Conservation (phyloP, 2,113 vertebrate species). For the Podocnemis expansa region DNA sequence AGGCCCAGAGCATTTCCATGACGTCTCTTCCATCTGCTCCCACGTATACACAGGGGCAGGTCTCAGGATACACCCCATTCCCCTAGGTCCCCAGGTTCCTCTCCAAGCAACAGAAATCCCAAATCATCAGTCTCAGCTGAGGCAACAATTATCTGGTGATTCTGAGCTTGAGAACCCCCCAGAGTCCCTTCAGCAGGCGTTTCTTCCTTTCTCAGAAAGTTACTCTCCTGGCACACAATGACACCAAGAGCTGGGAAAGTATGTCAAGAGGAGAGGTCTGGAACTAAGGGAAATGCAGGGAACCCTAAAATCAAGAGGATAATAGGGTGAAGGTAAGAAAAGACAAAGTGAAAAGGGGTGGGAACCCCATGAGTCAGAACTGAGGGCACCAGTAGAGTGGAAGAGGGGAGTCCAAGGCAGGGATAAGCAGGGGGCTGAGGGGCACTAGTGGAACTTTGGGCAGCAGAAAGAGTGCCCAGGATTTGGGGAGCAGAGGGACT, state of each 20-base stretch:
- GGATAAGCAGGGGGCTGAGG: no score
- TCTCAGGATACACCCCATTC: neutral
- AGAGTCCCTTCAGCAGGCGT: neutral
- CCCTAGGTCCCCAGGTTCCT: neutral
- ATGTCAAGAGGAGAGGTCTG: constrained; percentile 61
- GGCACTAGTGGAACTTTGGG: no score
- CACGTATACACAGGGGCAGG: neutral
- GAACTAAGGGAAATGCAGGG: constrained; percentile 11
- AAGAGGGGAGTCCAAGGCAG: no score
- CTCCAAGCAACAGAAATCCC: neutral
- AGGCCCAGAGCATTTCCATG: constrained; percentile 75
- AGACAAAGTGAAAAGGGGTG: neutral
- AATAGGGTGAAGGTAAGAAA: neutral
- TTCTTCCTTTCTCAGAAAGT: constrained; percentile 3
- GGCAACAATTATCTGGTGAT: neutral
- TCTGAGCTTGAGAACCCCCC: neutral
- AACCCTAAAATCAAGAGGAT: neutral
- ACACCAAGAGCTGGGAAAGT: constrained; percentile 35
- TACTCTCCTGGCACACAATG: neutral
- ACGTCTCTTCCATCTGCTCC: constrained; percentile 75
- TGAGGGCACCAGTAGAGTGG: neutral
- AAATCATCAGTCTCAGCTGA: neutral
- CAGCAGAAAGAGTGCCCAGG: neutral
- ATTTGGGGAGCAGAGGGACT: neutral
- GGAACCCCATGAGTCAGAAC: neutral